phyloP scores from a whole-genome alignment of 2,888 invertebrate genomes.

The Cephus sareptanus region DNA sequence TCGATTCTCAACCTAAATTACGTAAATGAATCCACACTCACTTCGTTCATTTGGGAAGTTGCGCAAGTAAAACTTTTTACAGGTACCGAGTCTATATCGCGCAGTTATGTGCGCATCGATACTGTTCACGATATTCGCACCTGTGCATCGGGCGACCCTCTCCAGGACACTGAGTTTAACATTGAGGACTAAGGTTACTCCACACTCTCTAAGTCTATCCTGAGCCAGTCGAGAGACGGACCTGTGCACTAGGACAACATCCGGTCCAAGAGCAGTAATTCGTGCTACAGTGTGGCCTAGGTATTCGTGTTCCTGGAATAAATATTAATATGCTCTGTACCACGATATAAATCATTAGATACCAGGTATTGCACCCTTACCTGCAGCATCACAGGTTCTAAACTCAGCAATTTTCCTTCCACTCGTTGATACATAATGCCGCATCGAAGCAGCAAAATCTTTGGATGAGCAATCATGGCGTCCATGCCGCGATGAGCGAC shows the following conservation, averaged over 20 bases:
- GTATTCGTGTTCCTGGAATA: constrained; percentile 82
- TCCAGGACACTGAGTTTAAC: constrained; percentile 87
- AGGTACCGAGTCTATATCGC: constrained; percentile 84
- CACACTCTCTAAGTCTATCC: constrained; percentile 81
- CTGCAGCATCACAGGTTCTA: constrained; percentile 95
- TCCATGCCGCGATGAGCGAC: constrained; percentile 92
- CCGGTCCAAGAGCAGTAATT: constrained; percentile 85
- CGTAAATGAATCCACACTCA: constrained; percentile 39
- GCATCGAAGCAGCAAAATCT: constrained; percentile 86
- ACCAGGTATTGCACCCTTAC: constrained; percentile 62
- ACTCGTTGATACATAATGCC: constrained; percentile 95
- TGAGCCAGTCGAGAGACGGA: constrained; percentile 89
- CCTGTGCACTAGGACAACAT: constrained; percentile 90
- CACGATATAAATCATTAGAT: constrained; percentile 3
- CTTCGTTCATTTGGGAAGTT: constrained; percentile 68
- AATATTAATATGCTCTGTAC: background rate
- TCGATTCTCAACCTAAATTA: background rate
- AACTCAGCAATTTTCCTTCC: constrained; percentile 90
- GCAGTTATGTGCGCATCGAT: constrained; percentile 86
- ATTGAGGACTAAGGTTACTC: constrained; percentile 88
- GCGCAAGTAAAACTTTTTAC: constrained; percentile 83
- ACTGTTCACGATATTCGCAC: constrained; percentile 87
- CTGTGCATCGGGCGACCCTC: constrained; percentile 80
- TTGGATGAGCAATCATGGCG: constrained; percentile 82
- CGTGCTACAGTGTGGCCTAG: constrained; percentile 86